Evolutionary conservation across 2,888 invertebrate species (phyloP).

Genomic region (Marasmarcha lunaedactyla): DNA sequence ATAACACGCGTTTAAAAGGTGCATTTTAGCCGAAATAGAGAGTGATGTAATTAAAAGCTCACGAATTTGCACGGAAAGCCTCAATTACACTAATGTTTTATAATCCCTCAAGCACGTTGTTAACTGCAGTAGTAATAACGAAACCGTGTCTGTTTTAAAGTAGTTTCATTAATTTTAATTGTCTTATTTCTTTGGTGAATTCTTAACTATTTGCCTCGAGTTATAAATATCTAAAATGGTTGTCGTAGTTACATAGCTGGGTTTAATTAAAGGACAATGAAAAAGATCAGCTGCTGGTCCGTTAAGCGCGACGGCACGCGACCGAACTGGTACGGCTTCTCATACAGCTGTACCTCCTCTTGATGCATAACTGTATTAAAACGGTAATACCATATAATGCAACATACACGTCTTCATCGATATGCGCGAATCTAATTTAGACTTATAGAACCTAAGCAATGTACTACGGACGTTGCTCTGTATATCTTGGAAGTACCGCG

Average conservation of each 20-base stretch:
- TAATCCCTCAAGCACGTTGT: not conserved
- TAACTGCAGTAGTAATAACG: not conserved
- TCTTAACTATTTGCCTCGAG: slow-evolving; percentile 12
- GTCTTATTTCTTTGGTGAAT: slow-evolving; percentile 6
- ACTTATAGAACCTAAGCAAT: no score
- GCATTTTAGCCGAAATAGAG: not conserved
- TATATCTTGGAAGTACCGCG: no score
- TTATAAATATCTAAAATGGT: slow-evolving; percentile 21
- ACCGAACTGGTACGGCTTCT: slow-evolving; percentile 16
- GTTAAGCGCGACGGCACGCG: slow-evolving; percentile 42
- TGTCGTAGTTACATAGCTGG: slow-evolving; percentile 9
- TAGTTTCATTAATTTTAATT: slow-evolving; percentile 1
- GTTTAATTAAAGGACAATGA: slow-evolving; percentile 51
- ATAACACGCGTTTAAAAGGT: no score
- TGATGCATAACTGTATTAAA: no score
- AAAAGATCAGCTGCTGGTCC: slow-evolving; percentile 55
- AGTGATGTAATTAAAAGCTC: not conserved
- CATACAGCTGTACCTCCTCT: slow-evolving; percentile 10
- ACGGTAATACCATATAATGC: no score
- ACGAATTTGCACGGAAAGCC: not conserved
- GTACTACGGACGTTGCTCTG: no score
- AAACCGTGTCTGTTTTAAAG: slow-evolving; percentile 7
- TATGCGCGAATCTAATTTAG: no score
- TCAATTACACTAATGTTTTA: slow-evolving; percentile 1
- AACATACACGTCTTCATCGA: no score